Base-by-base conservation (phyloP, 2,113 vertebrate species). In the Rhynchomys soricoides region DNA sequence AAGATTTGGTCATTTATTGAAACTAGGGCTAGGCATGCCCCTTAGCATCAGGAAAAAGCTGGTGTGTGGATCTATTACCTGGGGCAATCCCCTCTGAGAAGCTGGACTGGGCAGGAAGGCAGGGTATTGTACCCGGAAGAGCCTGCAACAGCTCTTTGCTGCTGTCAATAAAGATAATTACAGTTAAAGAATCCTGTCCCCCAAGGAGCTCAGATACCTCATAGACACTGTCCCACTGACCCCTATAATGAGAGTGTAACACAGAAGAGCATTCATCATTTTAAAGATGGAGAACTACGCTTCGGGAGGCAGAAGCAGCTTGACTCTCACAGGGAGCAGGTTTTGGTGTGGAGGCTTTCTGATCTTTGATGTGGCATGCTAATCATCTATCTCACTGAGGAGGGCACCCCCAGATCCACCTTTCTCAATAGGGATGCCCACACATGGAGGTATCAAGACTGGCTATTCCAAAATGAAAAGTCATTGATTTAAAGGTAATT, bases 141-240 rank as follows among this genome's bases (percentile, higher is more conserved):
- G 68, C 73, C 88, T 31, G 7, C 4, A 52, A 64, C 55, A 1
- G 68, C 57, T 96, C n/a, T 68, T 91, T 0, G 3, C 50, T 57
- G 43, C 74, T 50, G 81, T 90, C 95, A 91, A n/a, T 95, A 92
- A 94, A 55, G 66, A 90, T 94, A 82, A 95, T 94, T 94, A 81
- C 10, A 86, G 87, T 89, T 83, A 77, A 0, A 90, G 86, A 95
- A 59, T 68, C 2, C 57, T 5, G 86, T 83, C 40, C 94, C 96
- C 86, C 1, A 52, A 91, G 95, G 87, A 90, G 91, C 70, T 74
- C 91, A 50, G 22, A 89, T 89, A 50, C 87, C 81, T 79, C 19
- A 52, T 17, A 70, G 97, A 75, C 0, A 7, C 86, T 55, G 82
- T 43, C 29, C 37, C 95, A 66, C 50, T 57, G 96, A 97, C 87